phyloP scores from a whole-genome alignment of 2,888 invertebrate species.

The Agrilus cyanescens region DNA sequence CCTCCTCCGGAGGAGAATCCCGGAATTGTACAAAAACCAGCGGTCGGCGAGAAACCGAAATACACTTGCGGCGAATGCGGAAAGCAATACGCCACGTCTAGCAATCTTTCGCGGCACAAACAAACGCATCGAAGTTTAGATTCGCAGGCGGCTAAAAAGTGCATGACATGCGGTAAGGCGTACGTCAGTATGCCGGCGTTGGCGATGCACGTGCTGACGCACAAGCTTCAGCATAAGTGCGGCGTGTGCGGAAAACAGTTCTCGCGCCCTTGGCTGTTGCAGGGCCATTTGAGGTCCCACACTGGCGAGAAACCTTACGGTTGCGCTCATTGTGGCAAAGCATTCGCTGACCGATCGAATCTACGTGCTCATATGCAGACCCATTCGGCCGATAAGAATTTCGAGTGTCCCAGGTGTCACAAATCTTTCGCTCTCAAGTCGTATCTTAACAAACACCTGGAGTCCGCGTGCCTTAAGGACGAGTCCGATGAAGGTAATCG shows the following conservation, averaged over 20 bases:
- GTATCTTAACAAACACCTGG: slow-evolving; percentile 88
- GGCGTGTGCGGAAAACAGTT: slow-evolving; percentile 89
- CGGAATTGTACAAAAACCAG: slow-evolving; percentile 10
- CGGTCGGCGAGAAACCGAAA: slow-evolving; percentile 29
- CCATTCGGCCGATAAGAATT: slow-evolving; percentile 82
- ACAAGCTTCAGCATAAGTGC: slow-evolving; percentile 85
- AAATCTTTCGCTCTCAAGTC: slow-evolving; percentile 90
- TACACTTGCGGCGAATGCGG: slow-evolving; percentile 84
- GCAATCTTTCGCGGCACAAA: slow-evolving; percentile 79
- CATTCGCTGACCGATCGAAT: slow-evolving; percentile 89
- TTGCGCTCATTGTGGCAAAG: slow-evolving; percentile 89
- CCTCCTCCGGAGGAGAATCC: slow-evolving; percentile 10
- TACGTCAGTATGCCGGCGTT: slow-evolving; percentile 97
- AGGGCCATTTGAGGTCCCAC: slow-evolving; percentile 78
- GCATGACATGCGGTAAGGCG: slow-evolving; percentile 88
- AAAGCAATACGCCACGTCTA: slow-evolving; percentile 82
- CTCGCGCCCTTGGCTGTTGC: slow-evolving; percentile 89
- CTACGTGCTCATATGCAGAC: slow-evolving; percentile 91
- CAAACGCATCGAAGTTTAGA: slow-evolving; percentile 88
- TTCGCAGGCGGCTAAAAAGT: slow-evolving; percentile 86
- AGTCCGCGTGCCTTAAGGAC: slow-evolving; percentile 61
- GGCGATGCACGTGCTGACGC: slow-evolving; percentile 86
- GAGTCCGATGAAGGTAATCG: slow-evolving; percentile 7
- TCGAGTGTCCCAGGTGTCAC: slow-evolving; percentile 75
- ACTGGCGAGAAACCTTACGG: slow-evolving; percentile 90